Percentiles rank a stretch among this genome's conserved stretches.
Conservation (phyloP, 2,113 vertebrate species). For the Channa argus region DNA sequence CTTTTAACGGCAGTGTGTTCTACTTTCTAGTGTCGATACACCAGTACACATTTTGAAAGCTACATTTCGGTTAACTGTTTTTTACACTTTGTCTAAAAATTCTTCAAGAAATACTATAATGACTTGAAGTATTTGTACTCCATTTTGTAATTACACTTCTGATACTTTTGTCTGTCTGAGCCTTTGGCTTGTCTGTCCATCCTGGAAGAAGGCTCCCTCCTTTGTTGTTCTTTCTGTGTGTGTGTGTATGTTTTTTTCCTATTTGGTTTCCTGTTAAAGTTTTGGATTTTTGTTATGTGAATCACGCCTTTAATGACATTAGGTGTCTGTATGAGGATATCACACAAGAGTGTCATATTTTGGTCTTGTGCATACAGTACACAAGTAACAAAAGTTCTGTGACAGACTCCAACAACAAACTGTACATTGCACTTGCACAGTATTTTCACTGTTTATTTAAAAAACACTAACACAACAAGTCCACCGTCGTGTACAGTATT, state of each 20-base stretch:
- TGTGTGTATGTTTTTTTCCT: neutral
- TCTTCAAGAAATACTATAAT: too few species aligned
- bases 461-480: too few species aligned
- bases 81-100: neutral
- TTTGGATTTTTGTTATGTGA: neutral
- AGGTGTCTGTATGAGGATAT: neutral
- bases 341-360: neutral
- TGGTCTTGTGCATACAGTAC: too few species aligned
- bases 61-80: too few species aligned
- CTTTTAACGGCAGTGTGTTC: conserved; percentile 20
- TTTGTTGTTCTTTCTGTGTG: neutral
- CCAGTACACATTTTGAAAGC: neutral
- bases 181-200: too few species aligned
- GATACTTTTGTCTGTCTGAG: neutral
- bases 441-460: neutral
- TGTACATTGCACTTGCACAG: neutral
- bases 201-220: neutral
- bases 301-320: neutral
- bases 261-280: neutral
- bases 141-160: too few species aligned
- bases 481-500: too few species aligned
- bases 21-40: neutral
- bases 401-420: neutral
- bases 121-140: too few species aligned
- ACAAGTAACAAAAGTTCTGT: neutral